A percentile compares a stretch with the other conserved stretches of the same genome.
These are phyloP conservation scores for Polyploca ridens DNA, from an alignment of 2,888 invertebrate species.

Conservation along the genomic window DNA sequence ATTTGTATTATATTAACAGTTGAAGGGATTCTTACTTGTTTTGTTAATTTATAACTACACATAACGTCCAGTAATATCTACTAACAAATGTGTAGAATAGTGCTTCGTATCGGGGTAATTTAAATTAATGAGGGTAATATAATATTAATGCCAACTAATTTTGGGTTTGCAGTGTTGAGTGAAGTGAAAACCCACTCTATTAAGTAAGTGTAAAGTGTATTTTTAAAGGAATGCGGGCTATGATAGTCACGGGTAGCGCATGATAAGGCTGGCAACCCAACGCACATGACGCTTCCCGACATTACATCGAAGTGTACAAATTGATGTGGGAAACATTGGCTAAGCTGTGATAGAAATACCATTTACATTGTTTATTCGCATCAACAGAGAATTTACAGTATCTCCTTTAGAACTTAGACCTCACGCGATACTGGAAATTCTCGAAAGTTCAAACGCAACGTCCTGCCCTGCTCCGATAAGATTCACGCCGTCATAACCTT, in stretches of 20 bases:
- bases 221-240: constrained; percentile 76
- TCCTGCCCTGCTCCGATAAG: constrained; percentile 56
- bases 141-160: constrained; percentile 77
- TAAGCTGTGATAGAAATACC: constrained; percentile 21
- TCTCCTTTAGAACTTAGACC: constrained; percentile 50
- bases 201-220: constrained; percentile 78
- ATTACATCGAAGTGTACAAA: constrained; percentile 47
- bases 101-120: constrained; percentile 60
- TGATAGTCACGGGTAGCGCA: constrained; percentile 79
- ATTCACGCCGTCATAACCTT: constrained; percentile 72
- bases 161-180: constrained; percentile 83
- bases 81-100: constrained; percentile 54
- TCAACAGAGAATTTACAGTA: constrained; percentile 61
- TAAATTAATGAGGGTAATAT: constrained; percentile 57
- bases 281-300: constrained; percentile 73
- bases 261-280: constrained; percentile 72
- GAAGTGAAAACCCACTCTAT: constrained; percentile 73
- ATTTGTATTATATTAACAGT: not conserved
- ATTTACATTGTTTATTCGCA: constrained; percentile 8
- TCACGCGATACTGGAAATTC: constrained; percentile 56
- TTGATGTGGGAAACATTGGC: constrained; percentile 23
- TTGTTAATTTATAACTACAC: constrained; percentile 24
- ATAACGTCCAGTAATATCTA: constrained; percentile 34
- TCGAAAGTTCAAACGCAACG: constrained; percentile 35
- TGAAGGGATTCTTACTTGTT: constrained; percentile 15